Evolutionary conservation across 2,113 vertebrate species (phyloP), one percentile per base, ranked within the genome.

Genomic region (Xerus inauris): DNA sequence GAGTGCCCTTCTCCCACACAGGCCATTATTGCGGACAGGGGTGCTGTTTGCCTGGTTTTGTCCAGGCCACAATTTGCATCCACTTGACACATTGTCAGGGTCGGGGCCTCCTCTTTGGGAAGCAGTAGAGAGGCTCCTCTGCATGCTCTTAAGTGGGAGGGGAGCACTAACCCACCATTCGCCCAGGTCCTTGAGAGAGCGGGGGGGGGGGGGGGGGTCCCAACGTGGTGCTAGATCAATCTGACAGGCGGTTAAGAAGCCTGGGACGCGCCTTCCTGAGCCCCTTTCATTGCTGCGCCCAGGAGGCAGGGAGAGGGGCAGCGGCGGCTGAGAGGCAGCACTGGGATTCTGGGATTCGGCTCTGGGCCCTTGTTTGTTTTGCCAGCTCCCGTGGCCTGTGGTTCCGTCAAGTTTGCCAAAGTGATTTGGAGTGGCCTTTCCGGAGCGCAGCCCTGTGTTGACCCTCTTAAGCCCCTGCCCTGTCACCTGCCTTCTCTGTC

Each of bases 31-130:
- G 98, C 96, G 89, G 98, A 98, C 98, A 98, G 96, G 97, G 96
- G 97, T 95, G 98, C 98, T 99, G 98, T 99, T 99, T 99, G 99
- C 98, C 98, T 98, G 98, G 98, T 98, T 99, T 99, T 99, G 99
- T 99, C 98, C 98, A 92, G 97, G 96, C 98, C 97, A 38, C 98
- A 97, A 98, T 99, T 99, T 99, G 98, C 98, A 99, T 98, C 98
- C 98, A 98, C 98, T 99, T 99, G 99, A 98, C 99, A 98, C 99
- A 98, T 99, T 98, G 98, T 98, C 98, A 97, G 98, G 99, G 99
- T 99, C 98, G 98, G 98, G 98, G 98, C 98, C 99, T 98, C 98
- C 97, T 98, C 97, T 98, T 99, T 97, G 98, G 98, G 98, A 99
- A 99, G 98, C 98, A 96, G 98, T 99, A 98, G 98, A 99, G 99